A percentile compares a stretch with the other conserved stretches of the same genome.
These are phyloP conservation scores for Escarpia spicata DNA, from an alignment of 2,888 invertebrate species.

Conservation along the genomic window DNA sequence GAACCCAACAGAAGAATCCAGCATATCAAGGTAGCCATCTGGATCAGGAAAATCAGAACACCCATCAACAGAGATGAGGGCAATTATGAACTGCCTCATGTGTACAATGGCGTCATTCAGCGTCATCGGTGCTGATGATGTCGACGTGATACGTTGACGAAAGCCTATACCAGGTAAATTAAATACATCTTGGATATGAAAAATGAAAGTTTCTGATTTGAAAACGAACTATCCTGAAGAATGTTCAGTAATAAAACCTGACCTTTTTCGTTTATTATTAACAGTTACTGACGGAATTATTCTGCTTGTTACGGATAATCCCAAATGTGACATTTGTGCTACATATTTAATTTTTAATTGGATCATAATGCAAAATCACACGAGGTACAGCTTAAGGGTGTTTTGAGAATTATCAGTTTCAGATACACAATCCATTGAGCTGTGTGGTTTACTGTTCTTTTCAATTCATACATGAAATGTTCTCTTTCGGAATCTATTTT, in stretches of 20 bases:
- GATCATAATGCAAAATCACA: not conserved
- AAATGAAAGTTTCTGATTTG: too few species aligned
- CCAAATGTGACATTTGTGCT: not conserved
- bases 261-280: not conserved
- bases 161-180: too few species aligned
- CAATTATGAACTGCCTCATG: too few species aligned
- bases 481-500: not conserved
- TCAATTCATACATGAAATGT: not conserved
- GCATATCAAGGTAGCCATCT: too few species aligned
- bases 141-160: too few species aligned
- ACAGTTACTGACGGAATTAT: not conserved
- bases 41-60: too few species aligned
- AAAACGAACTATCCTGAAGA: too few species aligned
- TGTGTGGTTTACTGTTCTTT: not conserved
- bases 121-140: too few species aligned
- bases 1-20: too few species aligned
- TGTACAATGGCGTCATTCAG: too few species aligned
- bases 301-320: not conserved
- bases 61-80: too few species aligned
- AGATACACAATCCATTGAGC: not conserved
- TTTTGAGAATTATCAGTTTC: not conserved
- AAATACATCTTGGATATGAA: too few species aligned
- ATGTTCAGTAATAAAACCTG: not conserved
- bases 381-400: not conserved
- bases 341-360: not conserved